These are phyloP conservation scores for Crenichthys baileyi DNA, from an alignment of 2,797 vertebrate genomes.

Conservation along the genomic window DNA sequence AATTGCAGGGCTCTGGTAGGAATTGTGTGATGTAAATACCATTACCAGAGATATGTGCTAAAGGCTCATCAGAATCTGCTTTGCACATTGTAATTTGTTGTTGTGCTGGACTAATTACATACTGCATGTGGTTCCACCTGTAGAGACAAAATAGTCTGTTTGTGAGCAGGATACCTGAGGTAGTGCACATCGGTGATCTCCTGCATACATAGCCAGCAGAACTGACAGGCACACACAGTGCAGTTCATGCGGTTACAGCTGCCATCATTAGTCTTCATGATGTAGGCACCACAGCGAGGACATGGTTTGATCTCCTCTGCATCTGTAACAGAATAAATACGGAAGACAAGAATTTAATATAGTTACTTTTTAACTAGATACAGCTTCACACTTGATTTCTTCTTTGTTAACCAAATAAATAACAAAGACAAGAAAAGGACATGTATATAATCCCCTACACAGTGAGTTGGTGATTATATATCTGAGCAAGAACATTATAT, in stretches of 20 bases:
- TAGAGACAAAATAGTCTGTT: not conserved
- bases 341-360: not conserved
- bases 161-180: slow-evolving; percentile 80
- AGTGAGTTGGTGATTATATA: not conserved
- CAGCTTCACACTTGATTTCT: not conserved
- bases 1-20: too few relatives aligned
- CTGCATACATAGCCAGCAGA: slow-evolving; percentile 92
- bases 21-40: not conserved
- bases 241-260: slow-evolving; percentile 94
- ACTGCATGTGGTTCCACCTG: not conserved
- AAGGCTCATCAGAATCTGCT: not conserved
- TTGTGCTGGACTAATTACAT: not conserved
- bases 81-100: too few relatives aligned
- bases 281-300: slow-evolving; percentile 89
- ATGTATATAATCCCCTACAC: not conserved
- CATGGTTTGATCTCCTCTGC: slow-evolving; percentile 89
- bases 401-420: not conserved
- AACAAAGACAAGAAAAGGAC: not conserved
- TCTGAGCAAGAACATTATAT: too few relatives aligned
- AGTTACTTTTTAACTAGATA: not conserved
- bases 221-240: slow-evolving; percentile 90
- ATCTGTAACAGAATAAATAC: slow-evolving; percentile 64
- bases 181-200: slow-evolving; percentile 93
- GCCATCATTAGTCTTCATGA: slow-evolving; percentile 91
- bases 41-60: not conserved